Percentiles rank a stretch among this genome's conserved stretches.
Conservation (phyloP, 2,888 invertebrate genomes). For the Nemoura dubitans region DNA sequence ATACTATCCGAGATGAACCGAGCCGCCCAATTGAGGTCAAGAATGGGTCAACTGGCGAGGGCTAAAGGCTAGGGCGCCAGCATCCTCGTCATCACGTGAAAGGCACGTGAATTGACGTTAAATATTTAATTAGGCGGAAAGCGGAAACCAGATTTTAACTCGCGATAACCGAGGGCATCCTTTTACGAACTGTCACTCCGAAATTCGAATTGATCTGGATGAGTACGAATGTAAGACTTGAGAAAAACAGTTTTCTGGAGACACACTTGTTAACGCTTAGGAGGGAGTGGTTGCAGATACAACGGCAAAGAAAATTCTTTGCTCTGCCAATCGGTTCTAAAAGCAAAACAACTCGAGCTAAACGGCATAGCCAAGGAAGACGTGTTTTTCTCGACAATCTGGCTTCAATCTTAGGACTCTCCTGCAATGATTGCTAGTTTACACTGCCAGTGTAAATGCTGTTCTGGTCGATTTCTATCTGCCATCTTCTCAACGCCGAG, state of each 20-base stretch:
- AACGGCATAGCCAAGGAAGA: not conserved
- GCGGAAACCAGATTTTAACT: not conserved
- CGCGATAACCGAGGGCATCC: not conserved
- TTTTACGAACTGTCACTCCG: not conserved
- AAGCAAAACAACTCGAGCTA: not conserved
- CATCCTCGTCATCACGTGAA: not conserved
- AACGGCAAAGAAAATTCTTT: not conserved
- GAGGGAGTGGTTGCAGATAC: not conserved
- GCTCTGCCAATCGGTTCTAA: not conserved
- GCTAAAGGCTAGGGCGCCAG: not conserved
- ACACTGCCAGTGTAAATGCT: not conserved
- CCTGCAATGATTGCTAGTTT: not conserved
- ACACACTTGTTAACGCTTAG: too few relatives aligned
- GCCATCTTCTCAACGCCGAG: not conserved
- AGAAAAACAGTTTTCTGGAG: too few relatives aligned
- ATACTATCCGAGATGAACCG: not conserved
- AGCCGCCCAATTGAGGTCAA: constrained; percentile 12
- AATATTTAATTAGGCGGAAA: constrained; percentile 7
- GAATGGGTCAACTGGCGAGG: not conserved
- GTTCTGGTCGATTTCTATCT: not conserved
- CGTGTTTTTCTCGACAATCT: not conserved
- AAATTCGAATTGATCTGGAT: not conserved
- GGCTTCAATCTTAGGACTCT: not conserved
- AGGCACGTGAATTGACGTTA: not conserved
- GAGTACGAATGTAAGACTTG: not conserved